Evolutionary conservation across 2,797 vertebrate species (phyloP), one percentile per base, ranked within the genome.

Genomic region (Potorous gilbertii): DNA sequence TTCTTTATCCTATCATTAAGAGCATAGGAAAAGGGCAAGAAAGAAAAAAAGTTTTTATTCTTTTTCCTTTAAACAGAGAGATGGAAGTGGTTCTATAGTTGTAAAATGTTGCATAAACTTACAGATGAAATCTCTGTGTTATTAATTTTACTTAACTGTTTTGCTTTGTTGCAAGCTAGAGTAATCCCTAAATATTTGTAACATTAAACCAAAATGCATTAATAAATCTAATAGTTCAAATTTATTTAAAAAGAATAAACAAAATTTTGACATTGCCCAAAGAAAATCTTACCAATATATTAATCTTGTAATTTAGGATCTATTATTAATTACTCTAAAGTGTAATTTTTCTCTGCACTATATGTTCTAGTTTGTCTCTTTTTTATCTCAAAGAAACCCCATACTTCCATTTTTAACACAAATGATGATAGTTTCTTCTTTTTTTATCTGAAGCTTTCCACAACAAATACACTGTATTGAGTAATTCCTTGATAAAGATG

Each of bases 321-420:
- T 21, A 92, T 28, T 93, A 55, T 92, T 94, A 94, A 96, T 95
- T 96, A 95, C 11, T 54, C 5, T 95, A 93, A 97, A 97, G 94
- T 92, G 24, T 81, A 54, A 96, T 92, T 95, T 95, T 94, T 92
- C 21, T 93, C 94, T 91, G 6, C 93, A 96, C 92, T 92, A 90
- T 11, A 93, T 96, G 94, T 94, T 94, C 50, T 54, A 97, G 62
- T 54, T 92, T 50, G 56, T 87, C 95, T 55, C 27, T 16, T 97
- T 95, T 96, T 96, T 97, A 92, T 97, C 94, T 95, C 28, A 96
- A 94, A 93, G 95, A 57, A 90, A 4, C 50, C 50, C 50, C 95
- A 94, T 54, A 93, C 27, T 56, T 56, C 21, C 0, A 27, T 96
- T 95, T 96, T 13, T 90, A 90, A 94, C 90, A 13, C 2, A 95